Conservation (phyloP, 1,140 invertebrate species). For the Planococcus citri region DNA sequence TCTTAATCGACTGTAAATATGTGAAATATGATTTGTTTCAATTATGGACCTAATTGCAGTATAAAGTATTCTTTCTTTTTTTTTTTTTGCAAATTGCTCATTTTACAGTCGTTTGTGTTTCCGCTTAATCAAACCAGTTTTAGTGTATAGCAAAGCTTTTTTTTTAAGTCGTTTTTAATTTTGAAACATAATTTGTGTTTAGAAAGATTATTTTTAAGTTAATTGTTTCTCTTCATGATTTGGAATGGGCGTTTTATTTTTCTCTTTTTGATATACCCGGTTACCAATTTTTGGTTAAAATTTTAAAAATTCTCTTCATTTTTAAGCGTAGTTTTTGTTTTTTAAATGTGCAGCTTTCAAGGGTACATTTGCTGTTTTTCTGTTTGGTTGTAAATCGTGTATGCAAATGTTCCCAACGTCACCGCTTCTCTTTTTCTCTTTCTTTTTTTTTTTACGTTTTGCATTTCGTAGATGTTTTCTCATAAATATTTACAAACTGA, state of each 20-base stretch:
- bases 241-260: neutral
- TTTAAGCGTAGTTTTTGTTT: neutral
- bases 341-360: too few species aligned
- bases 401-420: neutral
- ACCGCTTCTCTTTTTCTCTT: neutral
- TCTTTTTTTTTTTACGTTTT: neutral
- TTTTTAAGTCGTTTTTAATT: constrained; percentile 1
- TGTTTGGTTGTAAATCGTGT: neutral
- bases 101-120: neutral
- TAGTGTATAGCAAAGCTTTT: neutral
- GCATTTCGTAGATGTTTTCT: neutral
- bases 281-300: neutral
- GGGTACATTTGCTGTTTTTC: too few species aligned
- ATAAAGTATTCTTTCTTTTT: too few species aligned
- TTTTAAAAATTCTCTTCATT: neutral
- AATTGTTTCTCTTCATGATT: neutral
- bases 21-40: neutral
- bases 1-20: neutral
- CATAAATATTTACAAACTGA: too few species aligned
- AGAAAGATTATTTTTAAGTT: neutral
- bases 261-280: neutral
- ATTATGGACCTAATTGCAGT: neutral
- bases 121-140: neutral
- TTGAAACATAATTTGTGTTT: neutral
- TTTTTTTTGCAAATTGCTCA: neutral